Base-by-base conservation (phyloP, 1,140 invertebrate species). In the Drosophila pachea region DNA sequence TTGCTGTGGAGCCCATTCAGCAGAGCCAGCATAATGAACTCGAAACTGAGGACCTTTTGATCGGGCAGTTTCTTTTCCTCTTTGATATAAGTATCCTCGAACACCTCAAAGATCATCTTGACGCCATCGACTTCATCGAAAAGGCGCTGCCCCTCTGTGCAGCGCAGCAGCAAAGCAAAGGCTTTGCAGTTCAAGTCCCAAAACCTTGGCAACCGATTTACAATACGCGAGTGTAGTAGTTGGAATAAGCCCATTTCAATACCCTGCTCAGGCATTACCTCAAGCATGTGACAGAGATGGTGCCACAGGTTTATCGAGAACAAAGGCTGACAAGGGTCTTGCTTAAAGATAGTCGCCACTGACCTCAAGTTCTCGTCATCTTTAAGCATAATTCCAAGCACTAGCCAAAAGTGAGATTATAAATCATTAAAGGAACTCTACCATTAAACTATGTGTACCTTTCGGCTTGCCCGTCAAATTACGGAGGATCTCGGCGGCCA, bases 1-100 rank as follows among this genome's bases (percentile, higher is more conserved):
- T 88, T 88, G 67, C 83, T 78, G n/a, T 88, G 73, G 2, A 88
- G 56, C 1, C 83, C 87, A 54, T 87, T 73, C 50, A 78, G 49
- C 29, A 88, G 40, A 2, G 75, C 73, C 36, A 87, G 40, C 0
- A 83, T 38, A 4, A 76, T 12, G 12, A 69, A 74, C 45, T 88
- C 87, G 56, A 59, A 88, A 49, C 45, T 67, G 2, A 68, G 40
- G 36, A 79, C 70, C 5, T 50, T 36, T 59, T 86, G 70, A 8
- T 47, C 7, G 7, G 54, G 69, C 43, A 82, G 38, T 31, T 64
- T 11, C 0, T 16, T 29, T 0, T 45, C 7, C 0, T 35, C 7
- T 3, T 43, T 43, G 0, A 22, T 52, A 2, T 40, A 31, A 0
- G 9, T 14, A 0, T 62, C 48, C 16, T 40, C 33, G 2, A 88